Percentiles rank a stretch among this genome's conserved stretches.
Conservation (phyloP, 2,888 invertebrate genomes). For the Coenonympha glycerion region DNA sequence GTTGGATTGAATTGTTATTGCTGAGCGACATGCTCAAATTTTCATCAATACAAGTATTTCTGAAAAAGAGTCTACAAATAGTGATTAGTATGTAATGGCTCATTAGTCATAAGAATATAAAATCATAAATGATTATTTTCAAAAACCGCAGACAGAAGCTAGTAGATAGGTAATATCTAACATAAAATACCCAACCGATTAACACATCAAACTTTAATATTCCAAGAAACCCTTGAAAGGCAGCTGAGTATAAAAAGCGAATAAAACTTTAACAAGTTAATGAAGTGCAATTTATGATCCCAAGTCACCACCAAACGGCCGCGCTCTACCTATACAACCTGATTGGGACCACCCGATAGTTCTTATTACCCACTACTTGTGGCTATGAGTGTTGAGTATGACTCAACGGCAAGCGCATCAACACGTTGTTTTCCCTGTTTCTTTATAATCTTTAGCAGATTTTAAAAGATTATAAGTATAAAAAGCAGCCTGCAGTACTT, state of each 20-base stretch:
- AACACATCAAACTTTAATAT: background rate
- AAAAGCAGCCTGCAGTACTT: too few relatives aligned
- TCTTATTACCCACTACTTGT: conserved; percentile 31
- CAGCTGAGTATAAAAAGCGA: conserved; percentile 1
- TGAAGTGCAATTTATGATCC: conserved; percentile 22
- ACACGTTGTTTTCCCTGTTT: conserved; percentile 14
- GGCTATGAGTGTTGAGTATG: too few relatives aligned
- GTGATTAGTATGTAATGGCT: too few relatives aligned
- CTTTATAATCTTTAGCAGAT: background rate
- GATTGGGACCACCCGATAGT: conserved; percentile 31
- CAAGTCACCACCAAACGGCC: conserved; percentile 12
- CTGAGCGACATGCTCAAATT: too few relatives aligned
- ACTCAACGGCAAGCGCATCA: conserved; percentile 18
- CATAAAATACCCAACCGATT: conserved; percentile 1
- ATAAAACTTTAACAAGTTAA: conserved; percentile 18
- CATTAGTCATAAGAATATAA: too few relatives aligned
- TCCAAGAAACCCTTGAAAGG: background rate
- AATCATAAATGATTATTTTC: too few relatives aligned
- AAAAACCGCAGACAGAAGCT: conserved; percentile 1
- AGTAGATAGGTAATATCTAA: background rate
- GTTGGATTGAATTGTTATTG: too few relatives aligned
- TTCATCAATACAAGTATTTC: too few relatives aligned
- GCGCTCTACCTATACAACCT: conserved; percentile 1
- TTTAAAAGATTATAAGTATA: too few relatives aligned
- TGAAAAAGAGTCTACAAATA: too few relatives aligned